Conservation (phyloP, 2,888 invertebrate genomes). For the Odontomyia ornata region DNA sequence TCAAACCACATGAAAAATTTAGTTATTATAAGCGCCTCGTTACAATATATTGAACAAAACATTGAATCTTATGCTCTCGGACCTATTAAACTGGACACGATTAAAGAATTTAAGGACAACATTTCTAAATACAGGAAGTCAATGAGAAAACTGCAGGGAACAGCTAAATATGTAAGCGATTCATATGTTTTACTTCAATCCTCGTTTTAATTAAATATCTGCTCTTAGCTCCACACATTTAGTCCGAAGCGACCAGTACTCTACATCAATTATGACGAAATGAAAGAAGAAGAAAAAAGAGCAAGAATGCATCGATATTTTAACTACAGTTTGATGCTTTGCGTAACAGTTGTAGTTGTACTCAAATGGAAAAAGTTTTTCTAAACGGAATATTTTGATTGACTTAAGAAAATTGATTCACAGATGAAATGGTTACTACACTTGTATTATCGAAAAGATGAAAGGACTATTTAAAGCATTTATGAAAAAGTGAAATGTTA, state of each 20-base stretch:
- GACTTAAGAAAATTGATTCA: too few species aligned
- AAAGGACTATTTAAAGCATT: too few species aligned
- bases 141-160: conserved; percentile 56
- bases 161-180: conserved; percentile 58
- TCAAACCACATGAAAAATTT: conserved; percentile 62
- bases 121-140: conserved; percentile 56
- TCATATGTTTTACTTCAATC: too few species aligned
- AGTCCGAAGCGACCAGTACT: conserved; percentile 59
- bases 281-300: conserved; percentile 55
- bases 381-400: conserved; percentile 47
- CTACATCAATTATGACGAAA: conserved; percentile 60
- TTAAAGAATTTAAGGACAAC: conserved; percentile 51
- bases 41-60: conserved; percentile 56
- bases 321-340: conserved; percentile 60
- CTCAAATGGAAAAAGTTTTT: conserved; percentile 57
- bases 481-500: too few species aligned
- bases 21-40: conserved; percentile 57
- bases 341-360: conserved; percentile 59
- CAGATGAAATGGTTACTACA: too few species aligned
- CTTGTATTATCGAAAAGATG: too few species aligned
- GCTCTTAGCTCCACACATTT: conserved; percentile 58
- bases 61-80: conserved; percentile 54
- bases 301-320: conserved; percentile 56
- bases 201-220: background rate
- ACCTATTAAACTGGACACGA: conserved; percentile 44